These are phyloP conservation scores for Epinotia ramella DNA, from an alignment of 2,888 invertebrate genomes.

Conservation along the genomic window DNA sequence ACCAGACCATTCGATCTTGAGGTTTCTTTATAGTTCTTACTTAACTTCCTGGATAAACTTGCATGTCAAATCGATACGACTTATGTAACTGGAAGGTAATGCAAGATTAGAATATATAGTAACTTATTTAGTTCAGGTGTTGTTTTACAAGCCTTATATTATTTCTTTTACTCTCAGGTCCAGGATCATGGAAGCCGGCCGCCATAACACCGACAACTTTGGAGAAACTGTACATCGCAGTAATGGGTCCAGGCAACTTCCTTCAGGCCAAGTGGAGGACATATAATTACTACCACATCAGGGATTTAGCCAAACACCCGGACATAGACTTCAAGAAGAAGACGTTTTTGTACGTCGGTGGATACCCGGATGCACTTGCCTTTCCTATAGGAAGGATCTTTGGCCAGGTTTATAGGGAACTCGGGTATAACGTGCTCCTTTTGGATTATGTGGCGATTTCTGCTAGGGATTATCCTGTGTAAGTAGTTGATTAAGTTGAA, in stretches of 20 bases:
- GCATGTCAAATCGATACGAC: too few species aligned
- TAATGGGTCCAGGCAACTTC: constrained; percentile 53
- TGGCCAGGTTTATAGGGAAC: constrained; percentile 57
- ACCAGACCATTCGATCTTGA: too few species aligned
- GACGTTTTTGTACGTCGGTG: constrained; percentile 68
- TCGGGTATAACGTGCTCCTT: constrained; percentile 65
- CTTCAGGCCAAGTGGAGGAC: constrained; percentile 49
- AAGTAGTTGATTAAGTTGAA: constrained; percentile 51
- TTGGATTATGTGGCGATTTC: constrained; percentile 64
- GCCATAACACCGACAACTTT: constrained; percentile 62
- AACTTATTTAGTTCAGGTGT: too few species aligned
- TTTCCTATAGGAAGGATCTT: constrained; percentile 54
- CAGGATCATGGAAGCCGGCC: constrained; percentile 60
- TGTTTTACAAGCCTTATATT: neutral
- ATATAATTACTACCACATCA: constrained; percentile 68
- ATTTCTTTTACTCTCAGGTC: constrained; percentile 61
- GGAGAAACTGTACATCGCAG: constrained; percentile 57
- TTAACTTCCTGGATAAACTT: too few species aligned
- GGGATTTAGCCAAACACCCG: constrained; percentile 58
- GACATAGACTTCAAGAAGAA: constrained; percentile 58
- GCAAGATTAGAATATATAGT: too few species aligned
- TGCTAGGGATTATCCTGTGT: constrained; percentile 68
- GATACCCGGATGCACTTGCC: constrained; percentile 65
- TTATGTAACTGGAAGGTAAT: too few species aligned
- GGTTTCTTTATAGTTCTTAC: too few species aligned